Evolutionary conservation across 2,888 invertebrate genomes (phyloP).

Genomic region (Meloe dianella): DNA sequence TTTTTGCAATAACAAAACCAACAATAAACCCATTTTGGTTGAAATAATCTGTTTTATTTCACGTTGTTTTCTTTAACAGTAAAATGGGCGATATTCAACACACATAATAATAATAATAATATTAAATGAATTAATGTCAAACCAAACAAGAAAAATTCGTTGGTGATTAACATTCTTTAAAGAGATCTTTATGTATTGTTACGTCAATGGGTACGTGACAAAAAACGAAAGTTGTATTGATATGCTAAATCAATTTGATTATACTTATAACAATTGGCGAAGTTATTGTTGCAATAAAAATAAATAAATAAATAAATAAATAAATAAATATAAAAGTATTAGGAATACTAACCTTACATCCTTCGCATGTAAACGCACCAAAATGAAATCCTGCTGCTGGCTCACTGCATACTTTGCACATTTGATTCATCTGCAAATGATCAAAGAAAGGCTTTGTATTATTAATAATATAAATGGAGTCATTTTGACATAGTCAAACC

Average conservation of each 20-base stretch:
- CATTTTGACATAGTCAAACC: background rate
- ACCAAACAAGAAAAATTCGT: slow-evolving; percentile 10
- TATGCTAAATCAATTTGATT: slow-evolving; percentile 17
- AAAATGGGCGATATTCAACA: slow-evolving; percentile 35
- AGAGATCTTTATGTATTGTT: slow-evolving; percentile 13
- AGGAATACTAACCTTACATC: slow-evolving; percentile 85
- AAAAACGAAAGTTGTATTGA: slow-evolving; percentile 30
- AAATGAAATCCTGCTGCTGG: slow-evolving; percentile 96
- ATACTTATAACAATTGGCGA: slow-evolving; percentile 11
- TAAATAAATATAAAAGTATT: background rate
- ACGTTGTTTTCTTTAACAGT: too few species aligned
- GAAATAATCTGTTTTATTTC: background rate
- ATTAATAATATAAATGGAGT: background rate
- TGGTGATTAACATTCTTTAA: slow-evolving; percentile 17
- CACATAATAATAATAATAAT: background rate
- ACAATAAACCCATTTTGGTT: slow-evolving; percentile 12
- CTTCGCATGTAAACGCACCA: slow-evolving; percentile 95
- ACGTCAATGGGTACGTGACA: slow-evolving; percentile 29
- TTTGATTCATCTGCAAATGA: slow-evolving; percentile 91
- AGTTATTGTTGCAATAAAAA: slow-evolving; percentile 7
- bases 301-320: background rate
- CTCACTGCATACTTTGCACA: slow-evolving; percentile 95
- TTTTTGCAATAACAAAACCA: slow-evolving; percentile 11
- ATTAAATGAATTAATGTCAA: background rate
- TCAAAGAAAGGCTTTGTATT: slow-evolving; percentile 24